A percentile compares a stretch with the other conserved stretches of the same genome.
phyloP scores from a whole-genome alignment of 2,113 vertebrate genomes.

The Passerina amoena region DNA sequence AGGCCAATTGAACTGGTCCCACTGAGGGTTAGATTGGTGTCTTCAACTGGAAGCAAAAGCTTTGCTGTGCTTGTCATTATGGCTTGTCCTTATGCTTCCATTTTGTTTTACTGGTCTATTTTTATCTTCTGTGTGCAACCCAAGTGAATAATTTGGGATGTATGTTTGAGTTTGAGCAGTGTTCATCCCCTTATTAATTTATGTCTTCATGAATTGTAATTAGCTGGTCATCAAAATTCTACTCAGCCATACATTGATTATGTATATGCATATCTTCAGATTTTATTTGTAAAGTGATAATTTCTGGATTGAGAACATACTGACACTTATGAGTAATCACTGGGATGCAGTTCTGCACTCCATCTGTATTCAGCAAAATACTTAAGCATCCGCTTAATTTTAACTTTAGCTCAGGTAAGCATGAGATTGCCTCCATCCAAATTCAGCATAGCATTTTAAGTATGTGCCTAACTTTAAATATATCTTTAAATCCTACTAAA shows the following conservation, averaged over 20 bases:
- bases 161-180: not conserved
- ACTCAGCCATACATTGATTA: conserved; percentile 46
- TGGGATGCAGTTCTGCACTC: conserved; percentile 45
- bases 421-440: not conserved
- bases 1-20: not conserved
- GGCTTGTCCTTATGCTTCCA: not conserved
- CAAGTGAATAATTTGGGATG: not conserved
- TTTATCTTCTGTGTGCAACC: not conserved
- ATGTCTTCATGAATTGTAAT: conserved; percentile 8
- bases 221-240: conserved; percentile 58
- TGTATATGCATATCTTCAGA: conserved; percentile 32
- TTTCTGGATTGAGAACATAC: conserved; percentile 59
- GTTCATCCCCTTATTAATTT: conserved; percentile 1
- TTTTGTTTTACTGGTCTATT: not conserved
- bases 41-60: not conserved
- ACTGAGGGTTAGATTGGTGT: not conserved
- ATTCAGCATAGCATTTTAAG: conserved; percentile 33
- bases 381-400: conserved; percentile 55
- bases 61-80: not conserved
- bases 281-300: conserved; percentile 63
- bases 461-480: conserved; percentile 31
- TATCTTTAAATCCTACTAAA: conserved; percentile 29
- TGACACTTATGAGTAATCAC: conserved; percentile 58
- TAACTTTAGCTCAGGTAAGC: conserved; percentile 52
- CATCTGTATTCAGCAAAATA: conserved; percentile 48